phyloP scores from a whole-genome alignment of 2,797 vertebrate species.

The Chelonia mydas region DNA sequence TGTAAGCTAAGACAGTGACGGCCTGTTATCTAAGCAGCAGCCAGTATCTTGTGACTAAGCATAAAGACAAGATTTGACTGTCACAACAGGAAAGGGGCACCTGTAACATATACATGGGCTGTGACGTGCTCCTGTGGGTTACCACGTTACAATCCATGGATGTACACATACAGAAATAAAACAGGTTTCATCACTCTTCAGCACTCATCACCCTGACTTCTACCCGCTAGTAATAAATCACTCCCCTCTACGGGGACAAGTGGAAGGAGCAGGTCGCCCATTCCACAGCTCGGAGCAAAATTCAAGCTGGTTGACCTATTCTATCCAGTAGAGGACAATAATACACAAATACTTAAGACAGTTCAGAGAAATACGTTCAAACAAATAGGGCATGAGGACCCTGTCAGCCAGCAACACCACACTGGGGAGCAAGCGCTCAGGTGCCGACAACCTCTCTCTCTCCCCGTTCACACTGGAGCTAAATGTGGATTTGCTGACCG shows the following conservation, averaged over 20 bases:
- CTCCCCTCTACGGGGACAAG: not conserved
- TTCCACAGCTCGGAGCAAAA: not conserved
- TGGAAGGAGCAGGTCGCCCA: not conserved
- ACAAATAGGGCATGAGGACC: not conserved
- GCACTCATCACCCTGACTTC: not conserved
- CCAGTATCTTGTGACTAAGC: not conserved
- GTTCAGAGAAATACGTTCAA: not conserved
- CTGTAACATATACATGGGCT: not conserved
- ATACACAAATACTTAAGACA: not conserved
- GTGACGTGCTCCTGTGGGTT: not conserved
- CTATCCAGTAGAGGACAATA: not conserved
- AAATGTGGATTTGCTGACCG: not conserved
- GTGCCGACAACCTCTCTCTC: not conserved
- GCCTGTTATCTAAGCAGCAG: not conserved
- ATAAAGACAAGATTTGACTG: not conserved
- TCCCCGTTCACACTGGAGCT: not conserved
- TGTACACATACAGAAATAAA: not conserved
- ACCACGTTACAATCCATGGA: not conserved
- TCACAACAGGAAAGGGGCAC: not conserved
- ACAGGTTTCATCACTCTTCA: no score
- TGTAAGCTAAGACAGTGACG: not conserved
- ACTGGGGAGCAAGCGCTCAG: accelerated
- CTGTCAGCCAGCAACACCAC: accelerated
- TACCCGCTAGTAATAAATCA: not conserved
- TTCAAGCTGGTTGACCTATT: not conserved